Base-by-base conservation (phyloP, 2,113 vertebrate species). In the Neogobius melanostomus region DNA sequence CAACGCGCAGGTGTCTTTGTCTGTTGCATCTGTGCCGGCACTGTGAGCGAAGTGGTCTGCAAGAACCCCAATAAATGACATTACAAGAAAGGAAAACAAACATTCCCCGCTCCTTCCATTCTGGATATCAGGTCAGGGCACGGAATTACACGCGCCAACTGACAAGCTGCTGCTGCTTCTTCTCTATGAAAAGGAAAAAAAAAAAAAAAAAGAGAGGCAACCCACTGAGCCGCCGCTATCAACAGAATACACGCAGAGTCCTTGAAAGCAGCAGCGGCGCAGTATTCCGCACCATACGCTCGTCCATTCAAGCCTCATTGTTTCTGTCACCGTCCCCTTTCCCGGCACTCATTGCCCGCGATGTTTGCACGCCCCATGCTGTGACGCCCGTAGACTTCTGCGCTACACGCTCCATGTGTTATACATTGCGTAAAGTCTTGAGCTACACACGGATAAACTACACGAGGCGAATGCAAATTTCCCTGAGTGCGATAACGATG, bases 1-100 rank as follows among this genome's bases (percentile, higher is more conserved):
- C 61, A 48, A 21, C 45, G 47, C 6, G 7, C 8, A 43, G 11
- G 61, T n/a, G n/a, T n/a, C n/a, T n/a, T n/a, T n/a, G n/a, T n/a
- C n/a, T n/a, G n/a, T n/a, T n/a, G n/a, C n/a, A n/a, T n/a, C n/a
- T n/a, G n/a, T n/a, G n/a, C n/a, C n/a, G n/a, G n/a, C 61, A 17
- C 44, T 64, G 11, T n/a, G 45, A 17, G 44, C 6, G n/a, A 46
- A 64, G 45, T 47, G 42, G 42, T n/a, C 59, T 61, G 45, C 47
- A 45, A 48, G 60, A 48, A 64, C 45, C 47, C 45, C 61, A 64
- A 28, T 64, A 64, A 64, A 61, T 48, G 61, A 64, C 61, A 48
- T 63, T 63, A 36, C 28, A 36, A 36, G 28, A 36, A 36, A 36
- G 28, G 28, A 36, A 21, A 17, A 46, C n/a, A 16, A 48, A 46